phyloP scores from a whole-genome alignment of 2,888 invertebrate species.

The Leptopilina syphax region DNA sequence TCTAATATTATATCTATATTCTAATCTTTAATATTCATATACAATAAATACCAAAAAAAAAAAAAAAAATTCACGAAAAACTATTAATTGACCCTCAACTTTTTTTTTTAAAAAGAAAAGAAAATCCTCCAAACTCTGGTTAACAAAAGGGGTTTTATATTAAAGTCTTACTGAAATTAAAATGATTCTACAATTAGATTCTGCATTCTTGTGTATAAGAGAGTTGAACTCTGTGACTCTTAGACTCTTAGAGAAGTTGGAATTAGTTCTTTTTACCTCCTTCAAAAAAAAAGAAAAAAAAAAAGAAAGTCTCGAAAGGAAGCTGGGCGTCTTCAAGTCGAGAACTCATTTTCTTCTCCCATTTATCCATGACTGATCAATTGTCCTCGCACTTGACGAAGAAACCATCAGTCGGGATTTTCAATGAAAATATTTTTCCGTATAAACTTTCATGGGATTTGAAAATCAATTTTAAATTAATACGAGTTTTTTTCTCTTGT shows the following conservation, averaged over 20 bases:
- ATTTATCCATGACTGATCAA: conserved; percentile 15
- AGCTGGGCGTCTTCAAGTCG: background rate
- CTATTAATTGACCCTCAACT: too few relatives aligned
- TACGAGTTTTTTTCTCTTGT: background rate
- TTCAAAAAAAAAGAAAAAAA: background rate
- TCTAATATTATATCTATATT: too few relatives aligned
- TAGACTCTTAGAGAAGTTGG: background rate
- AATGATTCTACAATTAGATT: conserved; percentile 25
- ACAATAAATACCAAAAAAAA: background rate
- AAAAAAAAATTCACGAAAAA: background rate
- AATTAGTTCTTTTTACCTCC: conserved; percentile 7
- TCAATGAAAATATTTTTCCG: conserved; percentile 11
- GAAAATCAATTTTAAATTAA: background rate
- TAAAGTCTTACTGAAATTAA: background rate
- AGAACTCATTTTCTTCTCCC: conserved; percentile 6
- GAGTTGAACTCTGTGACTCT: conserved; percentile 4
- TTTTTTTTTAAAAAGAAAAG: too few relatives aligned
- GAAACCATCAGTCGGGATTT: conserved; percentile 1
- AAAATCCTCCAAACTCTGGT: background rate
- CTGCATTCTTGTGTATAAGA: background rate
- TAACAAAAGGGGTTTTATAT: background rate
- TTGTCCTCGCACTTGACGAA: conserved; percentile 1
- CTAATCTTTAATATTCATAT: too few relatives aligned
- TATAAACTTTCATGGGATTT: background rate
- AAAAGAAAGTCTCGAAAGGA: background rate